These are phyloP conservation scores for Vulpes vulpes DNA, from an alignment of 2,113 vertebrate genomes.

Conservation along the genomic window DNA sequence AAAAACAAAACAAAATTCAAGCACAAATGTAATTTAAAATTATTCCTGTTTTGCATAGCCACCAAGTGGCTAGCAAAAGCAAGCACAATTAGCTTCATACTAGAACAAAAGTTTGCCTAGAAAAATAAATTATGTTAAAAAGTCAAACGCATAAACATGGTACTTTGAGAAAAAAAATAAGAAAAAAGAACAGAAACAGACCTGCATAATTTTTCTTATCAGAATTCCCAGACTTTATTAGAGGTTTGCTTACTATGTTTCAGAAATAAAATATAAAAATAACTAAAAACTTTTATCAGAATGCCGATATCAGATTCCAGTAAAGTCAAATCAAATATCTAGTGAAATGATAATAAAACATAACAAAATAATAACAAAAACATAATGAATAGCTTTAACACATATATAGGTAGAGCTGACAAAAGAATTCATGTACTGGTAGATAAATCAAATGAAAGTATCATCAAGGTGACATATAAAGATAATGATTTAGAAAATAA, in stretches of 20 bases:
- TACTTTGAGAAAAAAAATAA: neutral
- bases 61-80: neutral
- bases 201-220: neutral
- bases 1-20: conserved; percentile 4
- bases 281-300: neutral
- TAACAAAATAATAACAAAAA: neutral
- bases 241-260: neutral
- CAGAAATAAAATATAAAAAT: neutral
- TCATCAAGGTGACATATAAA: neutral
- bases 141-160: neutral
- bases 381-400: neutral
- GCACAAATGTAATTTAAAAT: neutral
- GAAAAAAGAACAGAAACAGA: neutral
- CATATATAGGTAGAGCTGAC: neutral
- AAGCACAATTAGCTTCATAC: neutral
- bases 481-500: neutral
- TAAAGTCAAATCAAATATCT: neutral
- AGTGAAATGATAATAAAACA: neutral
- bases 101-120: neutral
- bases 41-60: neutral
- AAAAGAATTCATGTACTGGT: conserved; percentile 40
- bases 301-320: neutral
- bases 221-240: neutral
- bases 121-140: neutral
- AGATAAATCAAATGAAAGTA: neutral